Conservation (phyloP, 1,140 invertebrate species). For the Spodoptera litura region DNA sequence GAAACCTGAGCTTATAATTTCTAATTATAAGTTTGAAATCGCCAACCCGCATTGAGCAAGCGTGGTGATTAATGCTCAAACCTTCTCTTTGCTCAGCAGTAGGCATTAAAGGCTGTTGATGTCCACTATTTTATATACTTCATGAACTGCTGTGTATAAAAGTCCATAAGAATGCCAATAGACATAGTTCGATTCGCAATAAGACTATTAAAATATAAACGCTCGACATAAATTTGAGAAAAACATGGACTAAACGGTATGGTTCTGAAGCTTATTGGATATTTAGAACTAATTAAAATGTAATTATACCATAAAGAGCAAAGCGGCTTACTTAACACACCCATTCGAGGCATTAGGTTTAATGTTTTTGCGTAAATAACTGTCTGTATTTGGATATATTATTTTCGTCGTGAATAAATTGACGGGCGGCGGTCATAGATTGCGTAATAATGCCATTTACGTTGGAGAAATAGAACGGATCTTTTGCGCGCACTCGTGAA, state of each 20-base stretch:
- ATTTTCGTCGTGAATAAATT: constrained; percentile 35
- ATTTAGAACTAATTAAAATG: constrained; percentile 34
- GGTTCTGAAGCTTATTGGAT: constrained; percentile 11
- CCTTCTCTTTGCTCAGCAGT: too few relatives aligned
- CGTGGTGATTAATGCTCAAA: too few relatives aligned
- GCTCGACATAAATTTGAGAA: constrained; percentile 2
- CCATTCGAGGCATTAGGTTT: constrained; percentile 10
- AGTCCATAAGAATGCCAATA: too few relatives aligned
- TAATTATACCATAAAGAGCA: constrained; percentile 20
- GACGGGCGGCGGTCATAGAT: constrained; percentile 2
- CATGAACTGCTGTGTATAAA: too few relatives aligned
- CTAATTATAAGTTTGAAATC: too few relatives aligned
- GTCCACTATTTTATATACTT: too few relatives aligned
- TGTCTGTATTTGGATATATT: constrained; percentile 32
- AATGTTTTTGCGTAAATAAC: constrained; percentile 24
- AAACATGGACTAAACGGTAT: constrained; percentile 25
- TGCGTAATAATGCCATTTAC: constrained; percentile 40
- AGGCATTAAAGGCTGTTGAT: too few relatives aligned
- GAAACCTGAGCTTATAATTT: too few relatives aligned
- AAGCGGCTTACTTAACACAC: constrained; percentile 10
- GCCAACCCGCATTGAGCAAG: too few relatives aligned
- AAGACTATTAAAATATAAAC: constrained; percentile 1
- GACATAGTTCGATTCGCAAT: neutral
- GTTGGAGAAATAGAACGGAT: constrained; percentile 36
- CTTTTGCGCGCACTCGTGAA: constrained; percentile 29